These are phyloP conservation scores for Brachionus rotundiformis DNA, from an alignment of 1,140 invertebrate species.

Conservation along the genomic window DNA sequence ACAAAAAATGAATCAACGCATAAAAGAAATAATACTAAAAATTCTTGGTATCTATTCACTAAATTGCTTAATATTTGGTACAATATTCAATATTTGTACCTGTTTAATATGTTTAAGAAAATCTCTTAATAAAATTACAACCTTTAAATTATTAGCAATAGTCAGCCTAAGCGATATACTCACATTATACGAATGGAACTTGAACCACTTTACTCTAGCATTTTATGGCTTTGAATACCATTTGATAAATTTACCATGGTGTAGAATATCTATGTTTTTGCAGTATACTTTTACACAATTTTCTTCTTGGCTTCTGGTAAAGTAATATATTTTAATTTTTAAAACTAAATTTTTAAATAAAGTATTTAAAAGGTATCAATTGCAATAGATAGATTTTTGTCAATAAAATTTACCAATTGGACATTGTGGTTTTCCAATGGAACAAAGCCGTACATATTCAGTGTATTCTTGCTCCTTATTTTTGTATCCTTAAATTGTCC, in stretches of 20 bases:
- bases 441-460: no score
- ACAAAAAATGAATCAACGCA: no score
- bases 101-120: not conserved
- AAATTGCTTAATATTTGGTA: not conserved
- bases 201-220: not conserved
- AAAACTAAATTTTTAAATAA: no score
- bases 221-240: not conserved
- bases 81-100: not conserved
- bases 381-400: not conserved
- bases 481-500: no score
- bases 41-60: not conserved
- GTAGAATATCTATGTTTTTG: not conserved
- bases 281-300: conserved; percentile 15
- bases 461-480: no score
- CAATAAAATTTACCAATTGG: no score
- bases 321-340: no score
- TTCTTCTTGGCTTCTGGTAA: conserved; percentile 13
- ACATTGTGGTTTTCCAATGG: no score
- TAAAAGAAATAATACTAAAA: no score
- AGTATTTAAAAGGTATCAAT: no score
- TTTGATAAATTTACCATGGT: not conserved
- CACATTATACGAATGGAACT: conserved; percentile 7
- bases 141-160: not conserved
- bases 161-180: not conserved
- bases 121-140: not conserved